Percentiles rank a stretch among this genome's conserved stretches.
Evolutionary conservation across 2,888 invertebrate genomes (phyloP).

Genomic region (Perizoma affinitatum): DNA sequence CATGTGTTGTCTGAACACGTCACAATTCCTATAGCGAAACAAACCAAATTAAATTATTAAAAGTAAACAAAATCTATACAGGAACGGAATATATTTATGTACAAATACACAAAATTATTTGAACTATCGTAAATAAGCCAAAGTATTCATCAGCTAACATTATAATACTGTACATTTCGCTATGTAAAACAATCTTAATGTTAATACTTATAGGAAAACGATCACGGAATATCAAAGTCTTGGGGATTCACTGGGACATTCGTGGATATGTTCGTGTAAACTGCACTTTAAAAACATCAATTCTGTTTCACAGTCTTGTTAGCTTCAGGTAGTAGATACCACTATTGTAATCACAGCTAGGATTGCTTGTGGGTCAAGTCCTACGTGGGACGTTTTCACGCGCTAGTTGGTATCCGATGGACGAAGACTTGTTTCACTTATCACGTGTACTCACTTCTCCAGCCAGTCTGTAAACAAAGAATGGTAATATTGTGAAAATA

Average conservation of each 20-base stretch:
- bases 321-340: constrained; percentile 43
- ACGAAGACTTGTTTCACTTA: constrained; percentile 80
- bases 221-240: constrained; percentile 74
- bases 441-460: constrained; percentile 98
- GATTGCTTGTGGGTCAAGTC: constrained; percentile 45
- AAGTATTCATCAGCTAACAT: constrained; percentile 69
- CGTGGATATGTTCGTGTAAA: constrained; percentile 66
- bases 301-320: constrained; percentile 79
- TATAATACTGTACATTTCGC: constrained; percentile 84
- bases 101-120: constrained; percentile 78
- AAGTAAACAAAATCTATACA: constrained; percentile 68
- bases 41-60: constrained; percentile 53
- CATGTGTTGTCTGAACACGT: constrained; percentile 72
- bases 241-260: constrained; percentile 59
- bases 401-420: constrained; percentile 27
- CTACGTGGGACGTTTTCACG: constrained; percentile 19
- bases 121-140: constrained; percentile 75
- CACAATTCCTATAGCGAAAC: constrained; percentile 73
- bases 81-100: constrained; percentile 77
- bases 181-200: constrained; percentile 76
- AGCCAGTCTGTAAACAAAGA: constrained; percentile 88
- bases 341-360: constrained; percentile 64
- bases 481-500: neutral
- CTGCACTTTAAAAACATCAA: constrained; percentile 71
- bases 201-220: constrained; percentile 75